A percentile compares a stretch with the other conserved stretches of the same genome.
Evolutionary conservation across 2,888 invertebrate genomes (phyloP).

Genomic region (Drosophila infuscata): DNA sequence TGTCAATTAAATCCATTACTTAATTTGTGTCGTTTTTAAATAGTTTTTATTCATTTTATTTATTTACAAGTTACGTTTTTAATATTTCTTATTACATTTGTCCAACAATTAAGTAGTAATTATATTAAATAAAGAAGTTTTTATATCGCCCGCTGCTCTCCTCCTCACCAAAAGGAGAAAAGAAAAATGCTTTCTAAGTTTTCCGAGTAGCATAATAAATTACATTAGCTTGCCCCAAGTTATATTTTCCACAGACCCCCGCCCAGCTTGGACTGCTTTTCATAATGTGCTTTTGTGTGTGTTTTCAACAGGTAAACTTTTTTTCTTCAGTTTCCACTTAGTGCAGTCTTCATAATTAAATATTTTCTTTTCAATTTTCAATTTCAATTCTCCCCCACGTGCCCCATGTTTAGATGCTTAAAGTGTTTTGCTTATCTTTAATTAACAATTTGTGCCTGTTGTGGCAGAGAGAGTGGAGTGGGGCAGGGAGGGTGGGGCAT

Average conservation of each 20-base stretch:
- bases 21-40: not conserved
- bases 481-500: slow-evolving; percentile 3
- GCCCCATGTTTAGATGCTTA: slow-evolving; percentile 27
- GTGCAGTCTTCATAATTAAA: slow-evolving; percentile 57
- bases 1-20: not conserved
- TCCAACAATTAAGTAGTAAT: not conserved
- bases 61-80: not conserved
- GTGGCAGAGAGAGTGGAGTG: not conserved
- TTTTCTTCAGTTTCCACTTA: slow-evolving; percentile 34
- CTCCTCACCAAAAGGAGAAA: not conserved
- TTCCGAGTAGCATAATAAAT: slow-evolving; percentile 39
- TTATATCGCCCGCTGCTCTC: not conserved
- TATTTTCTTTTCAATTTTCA: slow-evolving; percentile 68
- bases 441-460: slow-evolving; percentile 57
- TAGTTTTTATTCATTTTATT: not conserved
- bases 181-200: slow-evolving; percentile 1
- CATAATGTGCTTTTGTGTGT: slow-evolving; percentile 16
- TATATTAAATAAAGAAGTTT: not conserved
- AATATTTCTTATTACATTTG: not conserved
- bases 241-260: not conserved
- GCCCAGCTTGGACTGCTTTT: not conserved
- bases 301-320: slow-evolving; percentile 60
- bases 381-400: slow-evolving; percentile 5
- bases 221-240: slow-evolving; percentile 23
- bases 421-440: slow-evolving; percentile 72